A percentile compares a stretch with the other conserved stretches of the same genome.
These are phyloP conservation scores for Pandemis cinnamomeana DNA, from an alignment of 2,888 invertebrate genomes.

Conservation along the genomic window DNA sequence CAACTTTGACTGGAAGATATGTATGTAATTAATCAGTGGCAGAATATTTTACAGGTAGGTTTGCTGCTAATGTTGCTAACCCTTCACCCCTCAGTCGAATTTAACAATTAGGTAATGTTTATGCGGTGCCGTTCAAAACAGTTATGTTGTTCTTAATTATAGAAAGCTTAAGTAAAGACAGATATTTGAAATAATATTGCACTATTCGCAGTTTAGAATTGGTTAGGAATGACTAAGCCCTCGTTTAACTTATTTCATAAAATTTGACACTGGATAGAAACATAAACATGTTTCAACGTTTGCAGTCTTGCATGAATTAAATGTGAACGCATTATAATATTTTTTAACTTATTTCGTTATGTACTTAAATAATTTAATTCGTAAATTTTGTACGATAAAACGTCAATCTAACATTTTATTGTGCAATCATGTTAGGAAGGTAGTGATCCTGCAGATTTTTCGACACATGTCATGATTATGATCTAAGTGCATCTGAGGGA, in stretches of 20 bases:
- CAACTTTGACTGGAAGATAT: slow-evolving; percentile 80
- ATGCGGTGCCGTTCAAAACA: slow-evolving; percentile 30
- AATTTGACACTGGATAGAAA: background rate
- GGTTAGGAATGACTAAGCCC: background rate
- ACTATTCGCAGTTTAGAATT: slow-evolving; percentile 3
- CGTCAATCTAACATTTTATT: background rate
- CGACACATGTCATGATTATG: background rate
- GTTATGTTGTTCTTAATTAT: slow-evolving; percentile 19
- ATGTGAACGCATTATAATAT: background rate
- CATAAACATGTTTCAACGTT: background rate
- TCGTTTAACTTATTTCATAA: background rate
- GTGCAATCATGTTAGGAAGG: background rate
- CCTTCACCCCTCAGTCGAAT: slow-evolving; percentile 49
- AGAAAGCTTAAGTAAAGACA: slow-evolving; percentile 20
- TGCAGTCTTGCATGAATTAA: background rate
- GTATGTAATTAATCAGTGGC: slow-evolving; percentile 65
- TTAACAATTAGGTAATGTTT: slow-evolving; percentile 39
- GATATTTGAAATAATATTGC: slow-evolving; percentile 17
- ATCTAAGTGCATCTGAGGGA: slow-evolving; percentile 47
- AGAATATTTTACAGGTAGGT: slow-evolving; percentile 59
- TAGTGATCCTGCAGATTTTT: background rate
- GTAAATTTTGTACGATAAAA: background rate
- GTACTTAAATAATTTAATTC: slow-evolving; percentile 1
- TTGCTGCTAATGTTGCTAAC: slow-evolving; percentile 53
- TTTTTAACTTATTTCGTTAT: background rate